A percentile compares a stretch with the other conserved stretches of the same genome.
These are phyloP conservation scores for Lasiurus cinereus DNA, from an alignment of 2,113 vertebrate genomes.

Conservation along the genomic window DNA sequence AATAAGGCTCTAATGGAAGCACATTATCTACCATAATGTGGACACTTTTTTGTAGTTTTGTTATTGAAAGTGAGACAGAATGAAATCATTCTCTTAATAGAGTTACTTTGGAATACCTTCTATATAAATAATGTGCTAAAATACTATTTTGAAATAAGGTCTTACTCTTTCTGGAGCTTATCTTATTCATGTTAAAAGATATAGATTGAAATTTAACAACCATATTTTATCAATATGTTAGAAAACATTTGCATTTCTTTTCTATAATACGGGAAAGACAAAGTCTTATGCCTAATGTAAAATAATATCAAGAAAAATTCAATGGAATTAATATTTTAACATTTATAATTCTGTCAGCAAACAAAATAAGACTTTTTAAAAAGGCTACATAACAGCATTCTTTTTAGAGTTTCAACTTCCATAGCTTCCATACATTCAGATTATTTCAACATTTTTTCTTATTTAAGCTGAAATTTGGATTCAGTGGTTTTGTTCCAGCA, in stretches of 20 bases:
- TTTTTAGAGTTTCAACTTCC: not conserved
- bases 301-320: slow-evolving; percentile 15
- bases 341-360: slow-evolving; percentile 5
- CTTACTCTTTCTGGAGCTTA: not conserved
- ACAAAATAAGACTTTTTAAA: not conserved
- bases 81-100: slow-evolving; percentile 55
- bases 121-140: slow-evolving; percentile 57
- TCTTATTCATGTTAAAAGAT: slow-evolving; percentile 49
- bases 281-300: not conserved
- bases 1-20: slow-evolving; percentile 61
- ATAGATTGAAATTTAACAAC: slow-evolving; percentile 26
- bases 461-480: not conserved
- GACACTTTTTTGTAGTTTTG: slow-evolving; percentile 58
- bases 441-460: slow-evolving; percentile 19
- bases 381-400: not conserved
- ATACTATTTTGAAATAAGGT: slow-evolving; percentile 49
- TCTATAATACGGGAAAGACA: not conserved
- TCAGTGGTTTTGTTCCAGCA: slow-evolving; percentile 17
- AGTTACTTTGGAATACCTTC: slow-evolving; percentile 28
- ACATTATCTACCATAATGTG: slow-evolving; percentile 10
- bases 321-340: not conserved
- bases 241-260: slow-evolving; percentile 36
- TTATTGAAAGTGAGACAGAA: slow-evolving; percentile 57
- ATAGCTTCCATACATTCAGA: not conserved
- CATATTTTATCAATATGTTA: not conserved